phyloP scores from a whole-genome alignment of 2,113 vertebrate genomes.

The Tachuris rubrigastra region DNA sequence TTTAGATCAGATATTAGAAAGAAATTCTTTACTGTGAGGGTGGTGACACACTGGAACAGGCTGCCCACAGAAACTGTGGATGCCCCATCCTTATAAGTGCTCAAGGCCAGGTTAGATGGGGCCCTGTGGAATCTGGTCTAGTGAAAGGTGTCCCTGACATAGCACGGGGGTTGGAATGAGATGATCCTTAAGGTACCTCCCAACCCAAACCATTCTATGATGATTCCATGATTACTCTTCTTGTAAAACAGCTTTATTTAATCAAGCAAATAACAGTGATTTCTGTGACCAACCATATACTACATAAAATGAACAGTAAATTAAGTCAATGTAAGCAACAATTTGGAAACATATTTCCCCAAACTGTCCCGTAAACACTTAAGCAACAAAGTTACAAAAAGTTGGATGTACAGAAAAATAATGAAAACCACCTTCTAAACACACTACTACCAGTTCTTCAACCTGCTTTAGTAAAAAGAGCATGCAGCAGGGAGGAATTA shows the following conservation, averaged over 20 bases:
- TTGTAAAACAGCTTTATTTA: background rate
- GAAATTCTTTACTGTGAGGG: background rate
- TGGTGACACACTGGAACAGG: background rate
- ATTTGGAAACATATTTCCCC: background rate
- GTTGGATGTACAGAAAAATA: background rate
- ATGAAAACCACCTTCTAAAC: background rate
- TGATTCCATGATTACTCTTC: background rate
- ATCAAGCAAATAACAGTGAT: background rate
- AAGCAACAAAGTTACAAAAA: background rate
- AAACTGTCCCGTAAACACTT: background rate
- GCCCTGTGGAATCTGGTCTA: background rate
- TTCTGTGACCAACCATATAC: background rate
- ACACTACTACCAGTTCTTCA: background rate
- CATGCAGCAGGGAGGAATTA: background rate
- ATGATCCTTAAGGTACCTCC: background rate
- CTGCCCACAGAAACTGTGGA: background rate
- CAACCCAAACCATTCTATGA: background rate
- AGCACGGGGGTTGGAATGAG: background rate
- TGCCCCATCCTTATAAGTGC: background rate
- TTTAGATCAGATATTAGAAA: background rate
- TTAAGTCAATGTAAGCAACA: background rate
- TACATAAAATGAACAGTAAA: background rate
- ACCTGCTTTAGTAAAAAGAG: background rate
- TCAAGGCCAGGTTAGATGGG: background rate
- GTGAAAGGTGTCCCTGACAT: background rate